These are phyloP conservation scores for Megaceryle alcyon DNA, from an alignment of 2,797 vertebrate genomes.

Conservation along the genomic window DNA sequence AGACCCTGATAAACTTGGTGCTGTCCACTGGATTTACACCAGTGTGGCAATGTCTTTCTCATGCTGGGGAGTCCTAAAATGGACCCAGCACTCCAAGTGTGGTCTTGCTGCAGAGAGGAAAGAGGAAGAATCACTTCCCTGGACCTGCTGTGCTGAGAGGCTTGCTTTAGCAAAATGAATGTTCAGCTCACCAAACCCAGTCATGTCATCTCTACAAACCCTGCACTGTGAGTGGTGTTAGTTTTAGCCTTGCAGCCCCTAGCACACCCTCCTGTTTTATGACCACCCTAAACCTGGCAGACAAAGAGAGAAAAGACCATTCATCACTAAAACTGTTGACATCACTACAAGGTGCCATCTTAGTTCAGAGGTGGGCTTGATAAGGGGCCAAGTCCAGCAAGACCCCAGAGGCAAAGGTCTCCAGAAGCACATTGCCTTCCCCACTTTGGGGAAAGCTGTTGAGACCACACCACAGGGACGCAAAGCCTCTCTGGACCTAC, in stretches of 20 bases:
- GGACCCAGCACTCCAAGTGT: background rate
- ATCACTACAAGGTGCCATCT: background rate
- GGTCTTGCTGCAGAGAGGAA: background rate
- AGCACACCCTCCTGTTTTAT: background rate
- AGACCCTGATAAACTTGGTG: accelerated
- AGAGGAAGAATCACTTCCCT: background rate
- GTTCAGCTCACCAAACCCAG: background rate
- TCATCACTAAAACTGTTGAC: background rate
- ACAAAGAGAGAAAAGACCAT: background rate
- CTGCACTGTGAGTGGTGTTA: background rate
- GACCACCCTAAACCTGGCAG: background rate
- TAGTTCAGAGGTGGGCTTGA: background rate
- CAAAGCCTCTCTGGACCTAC: background rate
- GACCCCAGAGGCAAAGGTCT: background rate
- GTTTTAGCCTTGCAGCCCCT: background rate
- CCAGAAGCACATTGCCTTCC: background rate
- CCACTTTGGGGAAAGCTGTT: background rate
- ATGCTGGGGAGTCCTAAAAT: background rate
- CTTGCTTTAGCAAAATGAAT: background rate
- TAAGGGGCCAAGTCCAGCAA: background rate
- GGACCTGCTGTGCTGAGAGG: background rate
- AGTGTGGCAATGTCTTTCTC: background rate
- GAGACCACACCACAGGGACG: background rate
- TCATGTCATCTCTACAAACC: background rate
- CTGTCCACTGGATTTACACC: background rate